Percentiles rank a stretch among this genome's conserved stretches.
Conservation (phyloP, 2,797 vertebrate species). For the Tinamus major region DNA sequence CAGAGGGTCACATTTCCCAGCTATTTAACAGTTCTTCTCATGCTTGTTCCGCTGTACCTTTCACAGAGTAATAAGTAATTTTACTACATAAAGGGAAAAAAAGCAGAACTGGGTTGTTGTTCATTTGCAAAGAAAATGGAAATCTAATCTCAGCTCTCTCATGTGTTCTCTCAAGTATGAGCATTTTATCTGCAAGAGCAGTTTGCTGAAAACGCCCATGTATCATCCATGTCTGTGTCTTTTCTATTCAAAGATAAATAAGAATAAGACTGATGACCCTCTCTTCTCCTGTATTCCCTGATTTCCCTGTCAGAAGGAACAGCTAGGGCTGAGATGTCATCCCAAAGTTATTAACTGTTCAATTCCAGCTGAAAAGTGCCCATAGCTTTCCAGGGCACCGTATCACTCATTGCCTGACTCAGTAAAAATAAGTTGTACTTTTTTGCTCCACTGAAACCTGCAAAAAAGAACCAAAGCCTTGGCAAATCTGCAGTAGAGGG, state of each 20-base stretch:
- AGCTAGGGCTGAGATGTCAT: not conserved
- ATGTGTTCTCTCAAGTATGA: not conserved
- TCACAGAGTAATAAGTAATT: not conserved
- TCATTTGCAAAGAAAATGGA: not conserved
- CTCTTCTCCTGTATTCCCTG: not conserved
- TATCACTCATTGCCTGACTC: not conserved
- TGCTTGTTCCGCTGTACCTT: not conserved
- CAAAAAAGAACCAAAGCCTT: conserved; percentile 18
- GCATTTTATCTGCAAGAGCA: not conserved
- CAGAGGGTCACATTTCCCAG: not conserved
- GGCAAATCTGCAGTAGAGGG: conserved; percentile 14
- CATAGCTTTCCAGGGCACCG: not conserved
- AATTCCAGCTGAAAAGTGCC: not conserved
- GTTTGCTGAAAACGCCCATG: not conserved
- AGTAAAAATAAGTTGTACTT: not conserved
- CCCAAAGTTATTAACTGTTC: not conserved
- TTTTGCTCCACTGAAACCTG: conserved; percentile 26
- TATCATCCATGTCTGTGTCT: not conserved
- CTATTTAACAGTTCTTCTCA: not conserved
- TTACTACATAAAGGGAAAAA: not conserved
- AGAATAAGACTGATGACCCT: not conserved
- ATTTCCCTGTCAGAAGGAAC: not conserved
- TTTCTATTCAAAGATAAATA: conserved; percentile 1
- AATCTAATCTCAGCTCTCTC: not conserved
- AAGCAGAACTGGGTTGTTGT: not conserved